phyloP scores from a whole-genome alignment of 2,113 vertebrate species.

The Marmota flaviventris region DNA sequence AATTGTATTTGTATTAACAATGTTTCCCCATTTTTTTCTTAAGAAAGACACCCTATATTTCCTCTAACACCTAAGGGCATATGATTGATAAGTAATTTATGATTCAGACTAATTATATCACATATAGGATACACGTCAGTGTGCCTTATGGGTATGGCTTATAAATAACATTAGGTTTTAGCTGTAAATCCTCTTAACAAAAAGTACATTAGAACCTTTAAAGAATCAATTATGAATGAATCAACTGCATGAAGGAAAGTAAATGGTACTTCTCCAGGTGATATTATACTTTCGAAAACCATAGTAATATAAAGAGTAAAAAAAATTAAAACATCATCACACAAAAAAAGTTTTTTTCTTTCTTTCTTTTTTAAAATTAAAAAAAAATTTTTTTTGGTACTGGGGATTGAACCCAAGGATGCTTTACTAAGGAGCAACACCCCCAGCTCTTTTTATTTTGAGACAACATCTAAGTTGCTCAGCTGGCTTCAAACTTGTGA shows the following conservation, averaged over 20 bases:
- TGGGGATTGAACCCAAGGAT: too few relatives aligned
- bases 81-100: constrained; percentile 74
- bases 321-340: constrained; percentile 11
- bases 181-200: constrained; percentile 66
- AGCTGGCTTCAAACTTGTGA: too few relatives aligned
- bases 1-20: constrained; percentile 46
- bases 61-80: constrained; percentile 55
- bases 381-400: too few relatives aligned
- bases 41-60: neutral
- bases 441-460: too few relatives aligned
- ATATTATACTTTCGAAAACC: constrained; percentile 10
- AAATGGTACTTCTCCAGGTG: constrained; percentile 39
- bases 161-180: neutral
- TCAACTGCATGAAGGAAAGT: neutral
- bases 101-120: constrained; percentile 62
- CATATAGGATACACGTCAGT: constrained; percentile 52
- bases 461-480: too few relatives aligned
- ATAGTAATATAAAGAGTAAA: neutral
- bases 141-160: constrained; percentile 59
- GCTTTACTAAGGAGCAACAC: too few relatives aligned
- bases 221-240: constrained; percentile 59
- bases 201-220: constrained; percentile 63
- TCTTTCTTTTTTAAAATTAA: too few relatives aligned
- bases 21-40: constrained; percentile 48
- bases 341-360: neutral